These are phyloP conservation scores for Ploceus nigricollis DNA, from an alignment of 2,113 vertebrate species.

Conservation along the genomic window DNA sequence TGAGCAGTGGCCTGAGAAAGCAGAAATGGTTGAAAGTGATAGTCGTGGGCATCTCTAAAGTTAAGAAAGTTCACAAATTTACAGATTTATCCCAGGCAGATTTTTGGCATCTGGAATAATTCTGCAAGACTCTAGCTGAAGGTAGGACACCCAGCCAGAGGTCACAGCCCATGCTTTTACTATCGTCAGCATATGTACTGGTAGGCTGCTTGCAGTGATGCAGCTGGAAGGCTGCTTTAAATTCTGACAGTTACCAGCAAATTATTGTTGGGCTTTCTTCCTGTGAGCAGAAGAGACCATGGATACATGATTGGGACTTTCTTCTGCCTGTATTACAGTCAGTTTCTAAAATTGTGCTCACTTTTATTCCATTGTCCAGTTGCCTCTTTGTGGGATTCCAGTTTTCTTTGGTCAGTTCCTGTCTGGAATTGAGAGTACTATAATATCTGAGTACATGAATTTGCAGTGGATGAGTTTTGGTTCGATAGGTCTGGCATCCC, in stretches of 20 bases:
- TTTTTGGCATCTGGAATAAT: neutral
- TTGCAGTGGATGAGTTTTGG: neutral
- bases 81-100: neutral
- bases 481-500: neutral
- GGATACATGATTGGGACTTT: neutral
- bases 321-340: neutral
- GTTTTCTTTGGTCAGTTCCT: neutral
- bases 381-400: neutral
- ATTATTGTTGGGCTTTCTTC: neutral
- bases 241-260: neutral
- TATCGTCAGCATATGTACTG: fast-evolving
- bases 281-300: neutral
- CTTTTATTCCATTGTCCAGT: neutral
- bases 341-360: neutral
- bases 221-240: neutral
- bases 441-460: neutral
- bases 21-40: neutral
- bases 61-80: neutral
- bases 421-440: neutral
- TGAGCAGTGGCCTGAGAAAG: neutral
- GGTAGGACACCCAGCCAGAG: neutral
- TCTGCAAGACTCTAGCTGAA: neutral
- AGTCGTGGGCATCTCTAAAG: neutral
- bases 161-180: neutral
- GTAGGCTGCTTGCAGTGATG: neutral